These are phyloP conservation scores for Eucidaris tribuloides DNA, from an alignment of 35 echinoderm and acorn worm genomes.

Conservation along the genomic window DNA sequence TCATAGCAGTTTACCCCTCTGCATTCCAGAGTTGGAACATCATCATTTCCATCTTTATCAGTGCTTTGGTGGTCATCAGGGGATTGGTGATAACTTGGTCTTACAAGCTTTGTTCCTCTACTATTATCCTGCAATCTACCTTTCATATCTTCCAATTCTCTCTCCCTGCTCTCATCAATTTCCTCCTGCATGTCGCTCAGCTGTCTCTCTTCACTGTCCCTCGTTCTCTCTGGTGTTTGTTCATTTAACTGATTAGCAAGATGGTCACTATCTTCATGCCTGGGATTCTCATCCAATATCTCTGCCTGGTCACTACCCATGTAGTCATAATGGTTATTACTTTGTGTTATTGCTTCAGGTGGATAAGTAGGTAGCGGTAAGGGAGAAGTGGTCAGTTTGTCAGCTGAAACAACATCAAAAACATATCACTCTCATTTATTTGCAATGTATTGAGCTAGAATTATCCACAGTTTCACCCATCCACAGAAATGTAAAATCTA, in stretches of 20 bases:
- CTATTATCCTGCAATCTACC: neutral
- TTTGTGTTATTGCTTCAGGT: neutral
- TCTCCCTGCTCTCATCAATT: neutral
- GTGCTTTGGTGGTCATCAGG: neutral
- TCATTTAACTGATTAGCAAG: constrained; percentile 5
- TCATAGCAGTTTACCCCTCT: neutral
- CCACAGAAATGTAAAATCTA: too few species aligned
- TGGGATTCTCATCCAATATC: neutral
- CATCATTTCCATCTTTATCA: neutral
- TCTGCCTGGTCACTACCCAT: neutral
- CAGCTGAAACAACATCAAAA: too few species aligned
- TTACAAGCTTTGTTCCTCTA: neutral
- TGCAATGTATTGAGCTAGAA: too few species aligned
- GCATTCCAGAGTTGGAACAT: neutral
- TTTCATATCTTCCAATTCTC: neutral
- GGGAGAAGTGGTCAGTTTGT: constrained; percentile 6
- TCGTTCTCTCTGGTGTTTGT: neutral
- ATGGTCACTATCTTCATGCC: neutral
- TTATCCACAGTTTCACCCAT: too few species aligned
- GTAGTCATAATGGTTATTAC: neutral
- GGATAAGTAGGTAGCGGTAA: constrained; percentile 11
- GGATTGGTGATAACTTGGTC: neutral
- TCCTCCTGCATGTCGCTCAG: neutral
- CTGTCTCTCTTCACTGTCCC: neutral
- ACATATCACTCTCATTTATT: too few species aligned